Evolutionary conservation across 1,140 invertebrate genomes (phyloP).

Genomic region (Pollicipes pollicipes): DNA sequence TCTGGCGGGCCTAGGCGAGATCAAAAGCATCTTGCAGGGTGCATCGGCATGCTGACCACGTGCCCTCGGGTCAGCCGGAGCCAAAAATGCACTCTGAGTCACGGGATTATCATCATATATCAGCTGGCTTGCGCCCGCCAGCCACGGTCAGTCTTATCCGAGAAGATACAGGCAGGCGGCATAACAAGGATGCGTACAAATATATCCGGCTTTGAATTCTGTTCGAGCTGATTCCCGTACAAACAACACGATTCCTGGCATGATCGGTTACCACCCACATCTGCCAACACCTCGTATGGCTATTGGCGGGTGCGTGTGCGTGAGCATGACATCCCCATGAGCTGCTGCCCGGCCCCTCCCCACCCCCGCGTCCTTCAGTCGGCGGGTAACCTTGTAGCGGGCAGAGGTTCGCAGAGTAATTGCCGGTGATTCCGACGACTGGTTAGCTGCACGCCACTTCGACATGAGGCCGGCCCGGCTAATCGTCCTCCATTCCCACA

Average conservation of each 20-base stretch:
- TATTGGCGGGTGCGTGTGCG: too few species aligned
- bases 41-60: not conserved
- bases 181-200: too few species aligned
- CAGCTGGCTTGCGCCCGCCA: too few species aligned
- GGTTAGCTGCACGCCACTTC: not conserved
- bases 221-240: too few species aligned
- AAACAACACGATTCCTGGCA: not conserved
- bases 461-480: not conserved
- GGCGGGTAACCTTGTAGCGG: not conserved
- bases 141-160: not conserved
- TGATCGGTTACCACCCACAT: not conserved
- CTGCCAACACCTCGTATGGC: too few species aligned
- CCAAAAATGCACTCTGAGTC: too few species aligned
- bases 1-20: not conserved
- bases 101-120: too few species aligned
- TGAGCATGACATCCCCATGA: not conserved
- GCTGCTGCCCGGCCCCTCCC: too few species aligned
- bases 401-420: not conserved
- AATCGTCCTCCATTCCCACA: not conserved
- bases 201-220: too few species aligned
- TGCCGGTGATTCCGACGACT: not conserved
- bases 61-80: not conserved
- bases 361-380: not conserved
- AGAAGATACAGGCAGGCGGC: not conserved
- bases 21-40: not conserved